These are phyloP conservation scores for Sarotherodon lohbergeri DNA, from an alignment of 2,113 vertebrate genomes.

Conservation along the genomic window DNA sequence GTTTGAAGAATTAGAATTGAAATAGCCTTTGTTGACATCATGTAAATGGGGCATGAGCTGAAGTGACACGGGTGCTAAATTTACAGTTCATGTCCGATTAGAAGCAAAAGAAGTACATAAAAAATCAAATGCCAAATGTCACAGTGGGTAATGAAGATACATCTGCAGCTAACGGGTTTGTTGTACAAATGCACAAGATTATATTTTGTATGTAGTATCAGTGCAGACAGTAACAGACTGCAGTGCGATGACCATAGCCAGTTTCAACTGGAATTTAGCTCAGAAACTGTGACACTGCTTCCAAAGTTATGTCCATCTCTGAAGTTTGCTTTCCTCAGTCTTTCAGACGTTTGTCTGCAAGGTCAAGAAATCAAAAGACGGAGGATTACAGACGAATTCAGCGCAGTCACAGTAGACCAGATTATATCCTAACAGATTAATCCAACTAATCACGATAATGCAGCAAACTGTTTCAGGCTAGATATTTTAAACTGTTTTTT, in stretches of 20 bases:
- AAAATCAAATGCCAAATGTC: neutral
- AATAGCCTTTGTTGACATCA: neutral
- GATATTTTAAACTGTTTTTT: neutral
- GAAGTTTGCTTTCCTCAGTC: neutral
- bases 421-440: neutral
- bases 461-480: neutral
- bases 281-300: neutral
- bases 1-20: neutral
- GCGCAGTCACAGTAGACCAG: neutral
- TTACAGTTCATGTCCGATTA: neutral
- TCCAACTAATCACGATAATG: constrained; percentile 19
- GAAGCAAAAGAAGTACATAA: neutral
- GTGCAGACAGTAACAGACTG: neutral
- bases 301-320: neutral
- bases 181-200: neutral
- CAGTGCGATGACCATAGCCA: neutral
- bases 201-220: neutral
- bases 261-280: neutral
- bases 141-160: neutral
- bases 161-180: neutral
- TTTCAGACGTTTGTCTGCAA: neutral
- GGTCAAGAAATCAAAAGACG: neutral
- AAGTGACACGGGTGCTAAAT: neutral
- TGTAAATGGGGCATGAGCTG: neutral
- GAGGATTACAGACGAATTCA: neutral